Conservation (phyloP, 2,888 invertebrate genomes). For the Ariolimax columbianus region DNA sequence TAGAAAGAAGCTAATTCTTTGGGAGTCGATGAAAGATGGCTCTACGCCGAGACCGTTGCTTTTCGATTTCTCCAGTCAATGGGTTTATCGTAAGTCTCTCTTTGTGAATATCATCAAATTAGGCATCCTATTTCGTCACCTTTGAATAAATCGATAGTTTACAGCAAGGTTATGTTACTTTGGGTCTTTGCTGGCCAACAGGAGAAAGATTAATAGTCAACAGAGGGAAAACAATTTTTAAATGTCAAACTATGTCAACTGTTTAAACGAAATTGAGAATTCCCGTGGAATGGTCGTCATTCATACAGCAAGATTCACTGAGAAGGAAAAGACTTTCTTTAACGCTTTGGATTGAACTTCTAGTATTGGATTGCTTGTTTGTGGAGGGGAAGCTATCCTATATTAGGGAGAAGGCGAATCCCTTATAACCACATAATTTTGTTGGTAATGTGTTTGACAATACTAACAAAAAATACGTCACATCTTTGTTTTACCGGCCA, state of each 20-base stretch:
- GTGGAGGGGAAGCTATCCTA: too few relatives aligned
- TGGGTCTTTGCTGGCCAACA: not conserved
- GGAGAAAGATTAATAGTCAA: slow-evolving; percentile 4
- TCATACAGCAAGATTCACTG: not conserved
- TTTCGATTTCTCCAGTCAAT: not conserved
- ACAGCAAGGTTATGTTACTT: not conserved
- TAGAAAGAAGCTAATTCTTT: not conserved
- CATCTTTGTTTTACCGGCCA: too few relatives aligned
- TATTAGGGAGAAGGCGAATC: too few relatives aligned
- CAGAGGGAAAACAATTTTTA: not conserved
- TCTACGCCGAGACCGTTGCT: not conserved
- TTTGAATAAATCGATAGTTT: slow-evolving; percentile 8
- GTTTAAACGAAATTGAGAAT: not conserved
- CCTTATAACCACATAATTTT: too few relatives aligned
- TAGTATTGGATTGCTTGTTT: too few relatives aligned
- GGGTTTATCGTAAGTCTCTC: not conserved
- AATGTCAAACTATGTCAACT: not conserved
- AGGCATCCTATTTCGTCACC: not conserved
- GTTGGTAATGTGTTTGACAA: too few relatives aligned
- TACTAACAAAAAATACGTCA: too few relatives aligned
- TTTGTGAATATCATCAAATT: slow-evolving; percentile 11
- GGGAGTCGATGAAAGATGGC: not conserved
- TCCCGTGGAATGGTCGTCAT: not conserved
- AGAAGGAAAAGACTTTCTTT: too few relatives aligned
- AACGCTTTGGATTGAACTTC: too few relatives aligned